A percentile compares a stretch with the other conserved stretches of the same genome.
Conservation (phyloP, 2,888 invertebrate species). For the Cordilura impudica region DNA sequence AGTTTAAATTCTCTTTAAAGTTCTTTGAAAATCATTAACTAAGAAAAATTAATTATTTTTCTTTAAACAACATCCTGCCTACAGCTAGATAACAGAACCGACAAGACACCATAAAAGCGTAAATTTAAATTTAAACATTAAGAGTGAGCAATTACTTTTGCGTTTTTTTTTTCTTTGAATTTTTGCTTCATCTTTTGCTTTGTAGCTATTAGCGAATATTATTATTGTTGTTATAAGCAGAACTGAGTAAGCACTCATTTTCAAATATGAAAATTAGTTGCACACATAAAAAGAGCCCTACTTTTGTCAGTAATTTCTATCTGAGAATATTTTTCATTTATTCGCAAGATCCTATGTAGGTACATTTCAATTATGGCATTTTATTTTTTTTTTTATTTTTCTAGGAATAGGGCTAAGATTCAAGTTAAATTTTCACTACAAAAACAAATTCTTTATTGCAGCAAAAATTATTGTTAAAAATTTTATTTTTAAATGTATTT, state of each 20-base stretch:
- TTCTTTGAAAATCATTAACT: conserved; percentile 21
- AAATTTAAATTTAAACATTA: neutral
- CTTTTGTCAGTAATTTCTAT: neutral
- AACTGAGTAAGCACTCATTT: neutral
- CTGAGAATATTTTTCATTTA: no score
- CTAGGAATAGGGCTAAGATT: no score
- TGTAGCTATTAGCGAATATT: conserved; percentile 36
- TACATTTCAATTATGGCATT: no score
- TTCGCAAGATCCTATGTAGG: no score
- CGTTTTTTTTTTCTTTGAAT: conserved; percentile 9
- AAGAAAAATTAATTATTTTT: neutral
- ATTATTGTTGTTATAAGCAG: no score
- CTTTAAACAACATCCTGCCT: conserved; percentile 1
- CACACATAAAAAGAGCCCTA: neutral
- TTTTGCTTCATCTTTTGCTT: conserved; percentile 35
- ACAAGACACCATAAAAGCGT: neutral
- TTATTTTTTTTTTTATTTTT: no score
- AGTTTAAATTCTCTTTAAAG: neutral
- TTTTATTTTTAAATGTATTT: no score
- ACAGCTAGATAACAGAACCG: conserved; percentile 1
- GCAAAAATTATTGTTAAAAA: no score
- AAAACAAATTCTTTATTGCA: no score
- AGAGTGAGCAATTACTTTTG: conserved; percentile 7
- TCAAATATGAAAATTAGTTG: neutral
- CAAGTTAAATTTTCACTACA: no score